phyloP scores from a whole-genome alignment of 1,140 invertebrate genomes.

The Diplogasteroides magnus region DNA sequence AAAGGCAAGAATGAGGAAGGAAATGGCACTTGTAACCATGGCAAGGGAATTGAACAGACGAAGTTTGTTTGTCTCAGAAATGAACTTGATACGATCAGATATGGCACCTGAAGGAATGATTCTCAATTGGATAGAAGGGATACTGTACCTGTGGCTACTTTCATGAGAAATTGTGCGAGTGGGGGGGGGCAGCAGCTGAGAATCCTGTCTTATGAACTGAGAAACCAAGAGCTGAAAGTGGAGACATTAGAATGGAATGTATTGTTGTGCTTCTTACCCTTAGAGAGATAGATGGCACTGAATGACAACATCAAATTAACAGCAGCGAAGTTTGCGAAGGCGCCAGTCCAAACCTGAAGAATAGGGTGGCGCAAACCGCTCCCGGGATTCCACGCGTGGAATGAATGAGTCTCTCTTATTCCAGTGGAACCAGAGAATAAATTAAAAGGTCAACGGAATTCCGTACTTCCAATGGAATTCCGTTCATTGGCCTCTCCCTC shows the following conservation, averaged over 20 bases:
- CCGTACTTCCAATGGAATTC: no score
- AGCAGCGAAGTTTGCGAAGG: slow-evolving; percentile 43
- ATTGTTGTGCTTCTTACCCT: slow-evolving; percentile 2
- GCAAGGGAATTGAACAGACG: slow-evolving; percentile 16
- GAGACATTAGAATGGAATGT: not conserved
- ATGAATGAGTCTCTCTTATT: no score
- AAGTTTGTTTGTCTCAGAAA: no score
- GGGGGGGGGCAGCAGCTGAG: slow-evolving; percentile 50
- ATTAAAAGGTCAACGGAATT: no score
- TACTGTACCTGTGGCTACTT: slow-evolving; percentile 40
- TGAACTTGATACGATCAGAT: no score
- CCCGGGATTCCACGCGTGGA: no score
- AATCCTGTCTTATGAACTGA: slow-evolving; percentile 46
- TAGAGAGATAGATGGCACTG: slow-evolving; percentile 43
- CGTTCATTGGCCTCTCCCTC: no score
- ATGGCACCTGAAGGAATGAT: not conserved
- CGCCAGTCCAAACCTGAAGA: slow-evolving; percentile 49
- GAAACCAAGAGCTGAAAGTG: slow-evolving; percentile 34
- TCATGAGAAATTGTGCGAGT: slow-evolving; percentile 44
- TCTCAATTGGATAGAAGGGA: slow-evolving; percentile 33
- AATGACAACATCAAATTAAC: slow-evolving; percentile 53
- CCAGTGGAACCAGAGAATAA: no score
- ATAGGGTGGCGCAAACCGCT: no score
- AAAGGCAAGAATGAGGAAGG: slow-evolving; percentile 43
- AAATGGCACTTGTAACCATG: no score